Evolutionary conservation across 2,113 vertebrate genomes (phyloP), one percentile per base, ranked within the genome.

Genomic region (Philantomba maxwellii): DNA sequence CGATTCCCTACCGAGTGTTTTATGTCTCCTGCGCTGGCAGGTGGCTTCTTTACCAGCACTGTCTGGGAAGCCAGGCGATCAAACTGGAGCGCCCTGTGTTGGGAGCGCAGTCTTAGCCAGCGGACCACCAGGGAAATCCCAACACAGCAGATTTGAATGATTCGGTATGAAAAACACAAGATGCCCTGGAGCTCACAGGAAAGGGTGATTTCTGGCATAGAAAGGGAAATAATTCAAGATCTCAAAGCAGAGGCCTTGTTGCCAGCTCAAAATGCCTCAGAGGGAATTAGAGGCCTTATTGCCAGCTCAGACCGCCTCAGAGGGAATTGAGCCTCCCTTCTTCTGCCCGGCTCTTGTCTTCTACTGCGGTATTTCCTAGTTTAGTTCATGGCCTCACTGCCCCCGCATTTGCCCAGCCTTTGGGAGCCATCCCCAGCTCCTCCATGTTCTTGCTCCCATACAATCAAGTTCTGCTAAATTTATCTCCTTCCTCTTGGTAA

Each of bases 401-500:
- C 66, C 93, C 70, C 85, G 57, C 84, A 23, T 51, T 36, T 57
- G 62, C 16, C 62, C 64, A 62, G 36, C 14, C 47, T 84, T 36
- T 51, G 70, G 43, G 43, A 86, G 87, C 88, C 90, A 85, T n/a
- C 47, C 10, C 36, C 57, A 86, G 28, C 70, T 77, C 78, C 77
- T 85, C 78, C 55, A 17, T 11, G 47, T 95, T 86, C 73, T 55
- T 62, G 36, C 85, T 33, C 23, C 87, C n/a, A 3, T 78, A 60
- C 39, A 81, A 81, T 51, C 51, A 57, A 81, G 14, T 60, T 89
- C 77, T 91, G 83, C 91, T 96, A 82, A 95, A 97, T 96, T 88
- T 91, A 47, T 81, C 94, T 85, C 26, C 66, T 73, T n/a, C 58
- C 62, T 89, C 89, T 93, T 96, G 60, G 58, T 75, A 39, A 47